Conservation (phyloP, 2,113 vertebrate species). For the Prionailurus viverrinus region DNA sequence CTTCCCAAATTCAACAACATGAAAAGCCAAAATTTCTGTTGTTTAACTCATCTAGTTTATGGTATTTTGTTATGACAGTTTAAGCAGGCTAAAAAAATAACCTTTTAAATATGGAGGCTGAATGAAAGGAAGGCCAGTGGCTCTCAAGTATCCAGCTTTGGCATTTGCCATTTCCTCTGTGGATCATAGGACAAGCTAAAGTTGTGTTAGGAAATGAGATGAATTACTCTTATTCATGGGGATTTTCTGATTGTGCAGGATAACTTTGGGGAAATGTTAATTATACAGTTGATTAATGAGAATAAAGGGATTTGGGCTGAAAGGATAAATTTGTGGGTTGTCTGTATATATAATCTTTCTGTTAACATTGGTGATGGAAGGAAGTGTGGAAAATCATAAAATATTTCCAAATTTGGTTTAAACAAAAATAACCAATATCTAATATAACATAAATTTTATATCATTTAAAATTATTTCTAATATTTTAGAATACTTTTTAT, state of each 20-base stretch:
- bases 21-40: neutral
- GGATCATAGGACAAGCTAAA: neutral
- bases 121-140: neutral
- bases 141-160: neutral
- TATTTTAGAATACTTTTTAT: neutral
- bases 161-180: neutral
- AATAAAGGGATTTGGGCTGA: neutral
- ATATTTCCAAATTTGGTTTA: neutral
- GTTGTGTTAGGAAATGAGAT: neutral
- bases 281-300: neutral
- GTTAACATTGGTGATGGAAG: neutral
- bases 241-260: neutral
- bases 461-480: neutral
- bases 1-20: neutral
- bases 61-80: neutral
- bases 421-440: neutral
- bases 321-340: neutral
- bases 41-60: neutral
- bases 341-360: neutral
- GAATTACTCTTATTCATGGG: no score
- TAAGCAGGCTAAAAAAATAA: neutral
- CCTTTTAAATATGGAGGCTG: neutral
- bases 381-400: neutral
- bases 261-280: neutral
- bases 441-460: neutral